Evolutionary conservation across 2,888 invertebrate species (phyloP), one percentile per base, ranked within the genome.

Genomic region (Dryobotodes eremita): DNA sequence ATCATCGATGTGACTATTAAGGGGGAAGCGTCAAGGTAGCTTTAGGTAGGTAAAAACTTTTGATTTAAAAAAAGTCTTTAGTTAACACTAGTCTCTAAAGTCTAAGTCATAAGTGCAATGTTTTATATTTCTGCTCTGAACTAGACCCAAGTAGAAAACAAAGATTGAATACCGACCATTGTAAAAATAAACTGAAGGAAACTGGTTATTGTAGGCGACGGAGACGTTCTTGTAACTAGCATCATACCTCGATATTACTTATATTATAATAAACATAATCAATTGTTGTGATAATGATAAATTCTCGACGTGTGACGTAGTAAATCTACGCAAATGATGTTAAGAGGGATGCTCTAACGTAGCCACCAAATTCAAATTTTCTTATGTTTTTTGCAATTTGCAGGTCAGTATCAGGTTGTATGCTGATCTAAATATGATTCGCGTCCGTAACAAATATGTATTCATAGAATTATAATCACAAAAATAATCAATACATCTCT

Each of bases 151-250:
- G n/a, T 46, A 72, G 46, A 78, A 57, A 55, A 57, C n/a, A 23
- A 50, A 70, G 26, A 57, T 71, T 36, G 59, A n/a, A 55, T 13
- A 69, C 31, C 10, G n/a, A n/a, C 10, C 46, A 48, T 50, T 61
- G 46, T 57, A 71, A 42, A 75, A 80, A 75, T 71, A 81, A 64
- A 66, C 46, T 59, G 13, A 75, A 65, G 50, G 65, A 75, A 73
- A 86, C 82, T 46, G 50, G 75, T 81, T 65, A 86, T 86, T 62
- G 69, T 55, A 64, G 79, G 50, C 59, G 59, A 69, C 23, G 20
- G 17, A 23, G 15, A 59, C 36, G 31, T 50, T 84, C 50, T 68
- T 59, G 62, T 48, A 46, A 55, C 36, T 26, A 61, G 13, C 26
- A 75, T 50, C 23, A 65, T 15, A 36, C 5, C 50, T 53, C 48